These are phyloP conservation scores for Zosterops japonicus DNA, from an alignment of 2,113 vertebrate genomes.

Conservation along the genomic window DNA sequence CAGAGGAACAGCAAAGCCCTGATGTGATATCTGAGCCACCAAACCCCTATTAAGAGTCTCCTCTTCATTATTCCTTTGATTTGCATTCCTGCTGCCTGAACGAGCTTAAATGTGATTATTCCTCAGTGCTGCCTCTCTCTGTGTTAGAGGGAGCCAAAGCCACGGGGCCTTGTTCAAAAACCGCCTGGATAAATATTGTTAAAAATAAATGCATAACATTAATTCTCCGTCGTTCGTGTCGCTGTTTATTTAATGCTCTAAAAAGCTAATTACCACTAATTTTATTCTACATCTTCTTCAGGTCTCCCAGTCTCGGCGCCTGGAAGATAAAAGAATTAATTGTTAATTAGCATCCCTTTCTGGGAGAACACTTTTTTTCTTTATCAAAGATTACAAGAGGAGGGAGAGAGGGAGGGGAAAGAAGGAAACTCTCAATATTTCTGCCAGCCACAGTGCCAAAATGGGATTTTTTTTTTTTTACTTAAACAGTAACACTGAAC, in stretches of 20 bases:
- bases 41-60: neutral
- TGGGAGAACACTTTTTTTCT: constrained; percentile 27
- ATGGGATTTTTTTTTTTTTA: neutral
- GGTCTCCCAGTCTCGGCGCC: constrained; percentile 19
- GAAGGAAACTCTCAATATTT: neutral
- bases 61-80: constrained; percentile 46
- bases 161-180: constrained; percentile 25
- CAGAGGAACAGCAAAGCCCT: neutral
- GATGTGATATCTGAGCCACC: neutral
- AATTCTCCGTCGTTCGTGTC: constrained; percentile 5
- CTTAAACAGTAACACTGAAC: neutral
- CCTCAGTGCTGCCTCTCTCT: neutral
- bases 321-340: constrained; percentile 66
- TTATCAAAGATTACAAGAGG: constrained; percentile 48
- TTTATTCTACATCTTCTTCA: constrained; percentile 54
- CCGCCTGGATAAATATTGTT: constrained; percentile 43
- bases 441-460: neutral
- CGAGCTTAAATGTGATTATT: constrained; percentile 15
- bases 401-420: neutral
- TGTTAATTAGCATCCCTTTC: constrained; percentile 68
- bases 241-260: constrained; percentile 54
- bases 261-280: constrained; percentile 52
- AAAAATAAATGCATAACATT: constrained; percentile 45
- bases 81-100: constrained; percentile 39
- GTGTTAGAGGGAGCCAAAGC: neutral